These are phyloP conservation scores for Zhuqinia jingwanae DNA, from an alignment of 2,888 invertebrate species.

Conservation along the genomic window DNA sequence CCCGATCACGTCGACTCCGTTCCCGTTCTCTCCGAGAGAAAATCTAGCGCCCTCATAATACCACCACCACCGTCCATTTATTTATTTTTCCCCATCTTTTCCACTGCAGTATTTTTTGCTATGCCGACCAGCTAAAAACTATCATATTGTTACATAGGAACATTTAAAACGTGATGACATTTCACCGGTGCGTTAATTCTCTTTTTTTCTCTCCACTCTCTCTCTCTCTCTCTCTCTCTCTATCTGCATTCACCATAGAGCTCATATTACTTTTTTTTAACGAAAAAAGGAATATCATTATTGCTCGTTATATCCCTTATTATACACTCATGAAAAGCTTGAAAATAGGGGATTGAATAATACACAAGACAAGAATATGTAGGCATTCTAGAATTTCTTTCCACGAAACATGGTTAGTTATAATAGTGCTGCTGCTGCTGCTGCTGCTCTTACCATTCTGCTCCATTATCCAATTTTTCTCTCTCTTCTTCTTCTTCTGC, in stretches of 20 bases:
- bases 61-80: background rate
- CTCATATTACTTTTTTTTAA: background rate
- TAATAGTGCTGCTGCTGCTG: background rate
- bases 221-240: too few species aligned
- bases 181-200: constrained; percentile 14
- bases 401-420: background rate
- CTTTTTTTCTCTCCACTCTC: background rate
- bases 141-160: background rate
- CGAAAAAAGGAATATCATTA: background rate
- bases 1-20: constrained; percentile 50
- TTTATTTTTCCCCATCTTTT: constrained; percentile 13
- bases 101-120: background rate
- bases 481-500: too few species aligned
- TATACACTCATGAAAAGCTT: too few species aligned
- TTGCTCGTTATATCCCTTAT: background rate
- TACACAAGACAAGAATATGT: background rate
- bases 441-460: background rate
- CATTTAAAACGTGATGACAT: constrained; percentile 32
- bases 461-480: background rate
- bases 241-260: too few species aligned
- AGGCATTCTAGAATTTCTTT: background rate
- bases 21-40: constrained; percentile 23
- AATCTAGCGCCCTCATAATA: constrained; percentile 33
- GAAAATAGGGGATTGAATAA: too few species aligned
- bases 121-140: background rate